These are phyloP conservation scores for Lasioglossum zephyrum DNA, from an alignment of 2,888 invertebrate species.

Conservation along the genomic window DNA sequence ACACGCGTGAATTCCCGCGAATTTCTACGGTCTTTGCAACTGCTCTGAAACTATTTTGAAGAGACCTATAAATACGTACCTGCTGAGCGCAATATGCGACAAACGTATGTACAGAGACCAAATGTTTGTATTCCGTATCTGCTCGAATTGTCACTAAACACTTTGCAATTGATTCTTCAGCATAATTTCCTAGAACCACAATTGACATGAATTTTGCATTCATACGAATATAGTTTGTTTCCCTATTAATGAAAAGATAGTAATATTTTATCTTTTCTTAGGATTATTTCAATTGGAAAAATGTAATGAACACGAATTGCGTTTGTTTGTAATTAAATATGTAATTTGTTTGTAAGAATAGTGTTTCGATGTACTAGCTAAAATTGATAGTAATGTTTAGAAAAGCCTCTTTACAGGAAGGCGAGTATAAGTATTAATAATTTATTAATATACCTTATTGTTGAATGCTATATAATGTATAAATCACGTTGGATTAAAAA, in stretches of 20 bases:
- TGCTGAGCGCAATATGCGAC: slow-evolving; percentile 59
- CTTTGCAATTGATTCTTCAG: not conserved
- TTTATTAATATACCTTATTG: not conserved
- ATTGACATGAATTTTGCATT: not conserved
- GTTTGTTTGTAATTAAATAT: too few species aligned
- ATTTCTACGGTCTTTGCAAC: slow-evolving; percentile 68
- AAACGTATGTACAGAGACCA: slow-evolving; percentile 49
- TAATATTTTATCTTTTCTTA: not conserved
- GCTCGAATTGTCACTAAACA: slow-evolving; percentile 13
- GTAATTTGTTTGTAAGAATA: not conserved
- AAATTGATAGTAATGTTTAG: not conserved
- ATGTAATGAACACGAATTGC: not conserved
- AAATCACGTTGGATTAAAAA: not conserved
- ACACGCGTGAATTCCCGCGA: slow-evolving; percentile 60
- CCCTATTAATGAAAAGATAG: not conserved
- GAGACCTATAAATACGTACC: slow-evolving; percentile 70
- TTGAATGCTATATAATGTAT: not conserved
- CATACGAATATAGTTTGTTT: not conserved
- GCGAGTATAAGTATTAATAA: not conserved
- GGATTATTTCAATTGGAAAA: not conserved
- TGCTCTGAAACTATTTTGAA: slow-evolving; percentile 68
- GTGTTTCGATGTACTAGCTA: not conserved
- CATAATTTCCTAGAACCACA: not conserved
- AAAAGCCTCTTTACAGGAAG: not conserved
- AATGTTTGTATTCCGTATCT: slow-evolving; percentile 51